Conservation (phyloP, 2,113 vertebrate species). For the Daubentonia madagascariensis region DNA sequence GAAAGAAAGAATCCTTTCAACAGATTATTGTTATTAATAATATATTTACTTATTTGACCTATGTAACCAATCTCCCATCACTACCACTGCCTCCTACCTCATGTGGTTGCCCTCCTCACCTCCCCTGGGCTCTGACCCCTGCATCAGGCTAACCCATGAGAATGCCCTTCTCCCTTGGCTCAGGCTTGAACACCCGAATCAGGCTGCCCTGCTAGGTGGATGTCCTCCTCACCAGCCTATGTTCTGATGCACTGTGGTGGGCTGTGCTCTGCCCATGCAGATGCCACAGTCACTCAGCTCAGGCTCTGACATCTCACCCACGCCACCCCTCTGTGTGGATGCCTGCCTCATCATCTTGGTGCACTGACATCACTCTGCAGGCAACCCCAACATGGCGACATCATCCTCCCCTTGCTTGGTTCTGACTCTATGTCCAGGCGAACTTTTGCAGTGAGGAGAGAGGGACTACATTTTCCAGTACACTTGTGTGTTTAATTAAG, state of each 20-base stretch:
- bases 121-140: background rate
- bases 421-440: background rate
- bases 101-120: background rate
- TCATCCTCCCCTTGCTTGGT: background rate
- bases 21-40: background rate
- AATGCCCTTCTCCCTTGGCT: background rate
- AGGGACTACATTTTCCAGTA: background rate
- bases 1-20: background rate
- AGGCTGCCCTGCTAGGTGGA: background rate
- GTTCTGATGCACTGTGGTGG: background rate
- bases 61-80: background rate
- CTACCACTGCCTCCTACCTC: too few species aligned
- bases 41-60: background rate
- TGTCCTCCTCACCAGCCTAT: too few species aligned
- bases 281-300: background rate
- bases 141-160: too few species aligned
- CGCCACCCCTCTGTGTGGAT: accelerated
- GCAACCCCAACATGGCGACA: background rate
- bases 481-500: background rate
- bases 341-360: too few species aligned
- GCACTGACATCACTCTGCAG: background rate
- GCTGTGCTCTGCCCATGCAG: background rate
- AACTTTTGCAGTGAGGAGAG: background rate
- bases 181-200: background rate
- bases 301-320: background rate